A percentile compares a stretch with the other conserved stretches of the same genome.
phyloP scores from a whole-genome alignment of 2,113 vertebrate species.

The Bambusicola thoracicus region DNA sequence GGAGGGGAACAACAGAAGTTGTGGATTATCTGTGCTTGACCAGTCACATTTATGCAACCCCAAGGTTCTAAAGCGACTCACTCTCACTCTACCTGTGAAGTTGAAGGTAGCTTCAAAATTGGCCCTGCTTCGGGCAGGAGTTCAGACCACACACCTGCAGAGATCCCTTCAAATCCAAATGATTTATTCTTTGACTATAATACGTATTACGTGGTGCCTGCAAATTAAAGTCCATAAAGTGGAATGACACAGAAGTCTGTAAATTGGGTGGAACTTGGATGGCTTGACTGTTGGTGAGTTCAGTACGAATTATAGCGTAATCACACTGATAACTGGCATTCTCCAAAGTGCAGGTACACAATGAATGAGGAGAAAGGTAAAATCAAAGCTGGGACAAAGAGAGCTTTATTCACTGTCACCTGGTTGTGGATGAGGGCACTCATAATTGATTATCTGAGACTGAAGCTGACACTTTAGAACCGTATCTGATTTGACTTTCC shows the following conservation, averaged over 20 bases:
- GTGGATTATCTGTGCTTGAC: neutral
- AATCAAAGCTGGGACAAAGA: neutral
- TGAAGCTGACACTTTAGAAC: neutral
- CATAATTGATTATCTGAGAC: neutral
- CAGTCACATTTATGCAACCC: too few relatives aligned
- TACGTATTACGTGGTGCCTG: neutral
- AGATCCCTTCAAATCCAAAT: neutral
- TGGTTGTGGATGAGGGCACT: neutral
- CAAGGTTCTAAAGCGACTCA: neutral
- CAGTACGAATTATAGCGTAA: neutral
- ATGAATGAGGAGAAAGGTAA: neutral
- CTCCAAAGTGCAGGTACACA: accelerated
- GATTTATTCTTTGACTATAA: neutral
- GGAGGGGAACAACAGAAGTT: neutral
- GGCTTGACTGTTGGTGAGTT: neutral
- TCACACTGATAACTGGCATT: neutral
- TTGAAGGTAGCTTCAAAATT: neutral
- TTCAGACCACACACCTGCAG: neutral
- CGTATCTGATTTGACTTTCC: neutral
- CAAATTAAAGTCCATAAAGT: neutral
- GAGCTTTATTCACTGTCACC: neutral
- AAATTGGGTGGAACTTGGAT: neutral
- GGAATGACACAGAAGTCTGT: neutral
- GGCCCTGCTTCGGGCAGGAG: neutral
- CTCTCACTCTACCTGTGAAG: neutral